These are phyloP conservation scores for Metopolophium dirhodum DNA, from an alignment of 1,140 invertebrate species.

Conservation along the genomic window DNA sequence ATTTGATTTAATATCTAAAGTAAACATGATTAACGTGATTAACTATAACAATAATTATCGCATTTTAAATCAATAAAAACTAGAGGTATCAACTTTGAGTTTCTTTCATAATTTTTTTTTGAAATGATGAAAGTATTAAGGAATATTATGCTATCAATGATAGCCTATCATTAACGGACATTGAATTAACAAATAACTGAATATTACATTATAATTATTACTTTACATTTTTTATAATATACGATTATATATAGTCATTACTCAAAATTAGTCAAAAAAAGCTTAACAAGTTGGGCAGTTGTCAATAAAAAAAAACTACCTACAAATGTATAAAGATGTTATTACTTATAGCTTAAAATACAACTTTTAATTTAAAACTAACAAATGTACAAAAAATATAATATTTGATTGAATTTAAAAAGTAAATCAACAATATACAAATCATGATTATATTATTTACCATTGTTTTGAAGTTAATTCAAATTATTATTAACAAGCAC, in stretches of 20 bases:
- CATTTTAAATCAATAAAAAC: too few species aligned
- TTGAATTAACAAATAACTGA: neutral
- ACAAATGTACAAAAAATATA: neutral
- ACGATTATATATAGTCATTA: too few species aligned
- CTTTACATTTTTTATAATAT: too few species aligned
- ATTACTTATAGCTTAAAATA: too few species aligned
- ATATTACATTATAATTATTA: neutral
- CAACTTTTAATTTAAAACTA: neutral
- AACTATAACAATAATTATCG: too few species aligned
- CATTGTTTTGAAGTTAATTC: slow-evolving; percentile 20
- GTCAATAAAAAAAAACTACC: too few species aligned
- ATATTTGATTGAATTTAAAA: neutral
- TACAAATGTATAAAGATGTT: too few species aligned
- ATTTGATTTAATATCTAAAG: too few species aligned
- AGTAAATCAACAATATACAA: neutral
- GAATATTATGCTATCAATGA: neutral
- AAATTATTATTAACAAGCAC: slow-evolving; percentile 14
- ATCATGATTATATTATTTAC: neutral
- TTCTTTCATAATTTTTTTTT: neutral
- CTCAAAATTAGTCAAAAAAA: too few species aligned
- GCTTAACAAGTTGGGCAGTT: too few species aligned
- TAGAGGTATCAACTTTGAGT: neutral
- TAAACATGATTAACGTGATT: too few species aligned
- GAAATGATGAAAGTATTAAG: neutral
- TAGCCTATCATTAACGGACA: neutral